Base-by-base conservation (phyloP, 2,113 vertebrate species). In the Thomomys bottae region DNA sequence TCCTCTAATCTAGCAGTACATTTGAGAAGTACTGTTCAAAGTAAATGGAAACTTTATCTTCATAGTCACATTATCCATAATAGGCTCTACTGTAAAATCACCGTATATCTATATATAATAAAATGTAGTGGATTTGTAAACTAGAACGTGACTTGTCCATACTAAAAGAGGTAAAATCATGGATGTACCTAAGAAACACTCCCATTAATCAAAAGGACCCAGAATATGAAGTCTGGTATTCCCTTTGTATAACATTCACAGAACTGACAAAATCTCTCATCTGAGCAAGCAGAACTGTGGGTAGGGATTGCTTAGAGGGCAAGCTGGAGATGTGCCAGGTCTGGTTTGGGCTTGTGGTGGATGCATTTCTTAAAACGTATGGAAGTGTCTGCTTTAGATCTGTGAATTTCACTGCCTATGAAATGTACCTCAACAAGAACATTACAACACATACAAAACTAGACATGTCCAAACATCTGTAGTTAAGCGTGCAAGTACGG, bases 301-400 rank as follows among this genome's bases (percentile, higher is more conserved):
- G 18, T 12, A 3, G 5, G 14, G 26, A 2, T 71, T 59, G 30
- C n/a, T 8, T 0, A 4, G 32, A 17, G 26, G 1, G 7, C 14
- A 1, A 23, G 1, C 18, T 11, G 21, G 40, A 66, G 38, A 32
- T 32, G 11, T 20, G 30, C 32, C 21, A 9, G 49, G 0, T 75
- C 82, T 79, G 8, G 45, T 64, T 75, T 30, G 30, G 30, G 15
- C 49, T 88, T 10, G 0, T 32, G 49, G 21, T 83, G 26, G 45
- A 38, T 40, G 15, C 1, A 10, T 57, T n/a, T 75, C 70, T 88
- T 66, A 78, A 72, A 87, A 38, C 34, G 30, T 61, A 38, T 6
- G 9, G 1, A 80, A 49, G 12, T 66, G 15, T 82, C 73, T 45
- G 0, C 24, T 68, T 67, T 45, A 30, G 68, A 80, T 87, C 34